These are phyloP conservation scores for Endotricha flammealis DNA, from an alignment of 2,888 invertebrate genomes.

Conservation along the genomic window DNA sequence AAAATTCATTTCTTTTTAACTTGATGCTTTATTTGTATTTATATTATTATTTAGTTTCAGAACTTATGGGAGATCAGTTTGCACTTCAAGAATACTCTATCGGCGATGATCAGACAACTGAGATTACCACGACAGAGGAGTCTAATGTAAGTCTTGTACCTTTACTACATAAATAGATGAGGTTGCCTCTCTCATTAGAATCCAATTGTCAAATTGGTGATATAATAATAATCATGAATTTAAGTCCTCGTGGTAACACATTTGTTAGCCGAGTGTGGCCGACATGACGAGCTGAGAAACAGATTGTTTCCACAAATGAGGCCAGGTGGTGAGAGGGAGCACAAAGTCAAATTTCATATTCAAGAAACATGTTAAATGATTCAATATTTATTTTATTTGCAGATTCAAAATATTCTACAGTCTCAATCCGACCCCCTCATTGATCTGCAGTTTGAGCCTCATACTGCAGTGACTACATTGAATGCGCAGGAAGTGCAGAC, in stretches of 20 bases:
- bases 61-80: constrained; percentile 62
- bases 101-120: constrained; percentile 42
- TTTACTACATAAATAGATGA: no score
- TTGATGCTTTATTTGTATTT: no score
- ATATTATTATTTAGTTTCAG: constrained; percentile 37
- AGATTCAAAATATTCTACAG: constrained; percentile 34
- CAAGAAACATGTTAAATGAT: constrained; percentile 1
- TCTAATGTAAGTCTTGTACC: constrained; percentile 52
- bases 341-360: no score
- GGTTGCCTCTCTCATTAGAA: no score
- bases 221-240: no score
- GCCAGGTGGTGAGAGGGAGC: no score
- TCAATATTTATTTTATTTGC: constrained; percentile 20
- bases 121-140: constrained; percentile 39
- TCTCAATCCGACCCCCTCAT: constrained; percentile 43
- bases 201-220: no score
- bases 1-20: background rate
- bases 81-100: constrained; percentile 54
- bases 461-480: constrained; percentile 26
- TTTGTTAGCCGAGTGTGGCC: no score
- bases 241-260: no score
- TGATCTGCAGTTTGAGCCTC: constrained; percentile 42
- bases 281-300: no score
- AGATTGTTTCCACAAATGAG: no score
- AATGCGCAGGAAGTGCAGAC: constrained; percentile 22